Percentiles rank a stretch among this genome's conserved stretches.
phyloP scores from a whole-genome alignment of 2,797 vertebrate species.

The Pantherophis alleghaniensis region DNA sequence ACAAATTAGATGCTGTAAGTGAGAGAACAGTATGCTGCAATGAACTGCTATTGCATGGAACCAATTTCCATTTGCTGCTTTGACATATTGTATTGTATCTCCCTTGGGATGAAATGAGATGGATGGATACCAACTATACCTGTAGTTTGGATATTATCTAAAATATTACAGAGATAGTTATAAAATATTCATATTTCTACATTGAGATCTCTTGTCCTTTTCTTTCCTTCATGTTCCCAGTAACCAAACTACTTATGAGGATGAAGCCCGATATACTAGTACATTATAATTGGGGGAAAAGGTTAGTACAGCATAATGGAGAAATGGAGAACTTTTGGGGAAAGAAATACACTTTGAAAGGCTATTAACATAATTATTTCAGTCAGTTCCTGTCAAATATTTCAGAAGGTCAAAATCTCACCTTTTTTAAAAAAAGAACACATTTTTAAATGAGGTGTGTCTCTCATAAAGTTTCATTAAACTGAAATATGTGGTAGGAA shows the following conservation, averaged over 20 bases:
- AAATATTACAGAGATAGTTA: conserved; percentile 6
- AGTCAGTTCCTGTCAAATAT: neutral
- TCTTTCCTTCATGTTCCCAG: neutral
- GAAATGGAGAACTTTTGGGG: neutral
- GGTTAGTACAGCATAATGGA: neutral
- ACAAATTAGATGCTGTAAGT: neutral
- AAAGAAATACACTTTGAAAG: neutral
- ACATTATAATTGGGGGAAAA: neutral
- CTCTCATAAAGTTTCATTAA: neutral
- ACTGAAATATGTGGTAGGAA: neutral
- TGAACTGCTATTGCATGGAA: neutral
- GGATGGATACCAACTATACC: neutral
- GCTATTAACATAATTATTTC: neutral
- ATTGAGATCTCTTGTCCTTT: conserved; percentile 37
- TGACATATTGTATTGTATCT: neutral
- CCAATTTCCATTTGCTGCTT: conserved; percentile 25
- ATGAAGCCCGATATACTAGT: neutral
- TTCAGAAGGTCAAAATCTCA: neutral
- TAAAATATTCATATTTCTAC: conserved; percentile 46
- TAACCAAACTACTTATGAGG: neutral
- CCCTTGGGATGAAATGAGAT: conserved; percentile 1
- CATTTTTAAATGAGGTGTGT: neutral
- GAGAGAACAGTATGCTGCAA: conserved; percentile 10
- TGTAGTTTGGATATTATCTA: conserved; percentile 20
- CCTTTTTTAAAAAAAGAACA: neutral